Conservation (phyloP, 1,140 invertebrate species). For the Nebria ingens region DNA sequence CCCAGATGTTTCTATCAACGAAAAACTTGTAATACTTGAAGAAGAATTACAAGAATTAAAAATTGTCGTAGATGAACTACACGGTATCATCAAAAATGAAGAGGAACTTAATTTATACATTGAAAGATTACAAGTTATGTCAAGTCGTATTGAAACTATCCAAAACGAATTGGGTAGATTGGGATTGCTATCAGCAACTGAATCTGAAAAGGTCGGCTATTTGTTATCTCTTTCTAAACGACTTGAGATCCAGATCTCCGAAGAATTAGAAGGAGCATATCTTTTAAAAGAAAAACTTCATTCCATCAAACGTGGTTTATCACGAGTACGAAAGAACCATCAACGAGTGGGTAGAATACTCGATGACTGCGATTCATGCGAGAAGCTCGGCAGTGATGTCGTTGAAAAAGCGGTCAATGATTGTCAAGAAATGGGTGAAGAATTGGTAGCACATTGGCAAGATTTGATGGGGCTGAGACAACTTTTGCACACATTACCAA, state of each 20-base stretch:
- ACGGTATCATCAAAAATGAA: conserved; percentile 67
- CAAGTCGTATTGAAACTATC: conserved; percentile 58
- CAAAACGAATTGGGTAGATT: conserved; percentile 66
- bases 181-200: conserved; percentile 55
- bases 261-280: conserved; percentile 62
- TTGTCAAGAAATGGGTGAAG: conserved; percentile 52
- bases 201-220: conserved; percentile 63
- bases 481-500: conserved; percentile 62
- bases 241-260: conserved; percentile 55
- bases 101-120: conserved; percentile 71
- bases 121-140: conserved; percentile 64
- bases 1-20: conserved; percentile 55
- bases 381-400: conserved; percentile 57
- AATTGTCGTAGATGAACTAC: conserved; percentile 51
- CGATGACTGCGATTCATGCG: conserved; percentile 57
- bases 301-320: conserved; percentile 54
- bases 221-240: conserved; percentile 54
- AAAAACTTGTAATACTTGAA: conserved; percentile 61
- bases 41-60: conserved; percentile 60
- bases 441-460: conserved; percentile 57
- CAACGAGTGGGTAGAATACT: conserved; percentile 47
- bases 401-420: conserved; percentile 57
- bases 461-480: conserved; percentile 63
- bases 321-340: conserved; percentile 52
- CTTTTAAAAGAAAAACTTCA: conserved; percentile 59